Evolutionary conservation across 1,140 invertebrate genomes (phyloP).

Genomic region (Elymnias hypermnestra): DNA sequence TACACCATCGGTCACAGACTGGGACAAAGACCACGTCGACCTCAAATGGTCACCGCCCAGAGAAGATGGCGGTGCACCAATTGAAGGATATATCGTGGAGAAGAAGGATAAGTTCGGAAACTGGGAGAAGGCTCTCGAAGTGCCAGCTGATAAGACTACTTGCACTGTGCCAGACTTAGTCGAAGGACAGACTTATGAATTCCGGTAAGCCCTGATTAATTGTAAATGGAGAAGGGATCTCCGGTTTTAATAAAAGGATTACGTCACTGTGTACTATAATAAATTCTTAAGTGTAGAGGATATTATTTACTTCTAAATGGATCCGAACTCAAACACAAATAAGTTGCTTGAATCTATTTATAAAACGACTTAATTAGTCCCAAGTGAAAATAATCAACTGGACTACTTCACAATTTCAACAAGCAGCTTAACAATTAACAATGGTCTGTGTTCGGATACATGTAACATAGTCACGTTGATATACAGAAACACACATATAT

Average conservation of each 20-base stretch:
- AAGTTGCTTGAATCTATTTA: too few relatives aligned
- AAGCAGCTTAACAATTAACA: too few relatives aligned
- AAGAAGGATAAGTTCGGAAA: constrained; percentile 96
- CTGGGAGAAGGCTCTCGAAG: constrained; percentile 94
- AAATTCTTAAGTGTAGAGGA: too few relatives aligned
- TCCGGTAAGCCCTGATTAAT: constrained; percentile 37
- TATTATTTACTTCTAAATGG: too few relatives aligned
- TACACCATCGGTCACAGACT: constrained; percentile 93
- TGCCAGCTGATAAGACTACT: constrained; percentile 86
- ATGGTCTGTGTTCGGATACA: too few relatives aligned
- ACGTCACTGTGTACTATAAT: not conserved
- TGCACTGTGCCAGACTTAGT: constrained; percentile 92
- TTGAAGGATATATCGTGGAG: constrained; percentile 92
- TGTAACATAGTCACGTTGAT: too few relatives aligned
- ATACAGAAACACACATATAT: too few relatives aligned
- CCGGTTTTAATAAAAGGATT: too few relatives aligned
- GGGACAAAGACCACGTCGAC: constrained; percentile 96
- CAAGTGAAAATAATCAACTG: too few relatives aligned
- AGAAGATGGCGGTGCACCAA: constrained; percentile 90
- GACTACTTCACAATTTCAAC: too few relatives aligned
- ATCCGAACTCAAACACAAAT: too few relatives aligned
- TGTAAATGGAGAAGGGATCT: not conserved
- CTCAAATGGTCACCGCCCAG: constrained; percentile 90
- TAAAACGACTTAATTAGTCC: too few relatives aligned
- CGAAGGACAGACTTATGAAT: constrained; percentile 85